Evolutionary conservation across 2,113 vertebrate species (phyloP).

Genomic region (Epinephelus lanceolatus): DNA sequence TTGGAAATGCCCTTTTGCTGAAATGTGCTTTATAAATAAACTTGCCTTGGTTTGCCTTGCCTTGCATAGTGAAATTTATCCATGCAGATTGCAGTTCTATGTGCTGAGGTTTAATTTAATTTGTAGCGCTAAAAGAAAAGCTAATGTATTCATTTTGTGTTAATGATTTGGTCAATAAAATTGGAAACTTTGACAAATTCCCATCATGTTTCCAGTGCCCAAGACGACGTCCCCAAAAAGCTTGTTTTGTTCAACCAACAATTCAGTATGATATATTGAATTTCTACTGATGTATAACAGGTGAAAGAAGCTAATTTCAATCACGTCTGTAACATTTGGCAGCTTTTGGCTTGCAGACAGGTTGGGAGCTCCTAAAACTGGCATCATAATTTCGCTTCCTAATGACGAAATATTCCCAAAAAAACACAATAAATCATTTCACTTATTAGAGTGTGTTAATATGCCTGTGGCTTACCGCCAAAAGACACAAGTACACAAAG

Average conservation of each 20-base stretch:
- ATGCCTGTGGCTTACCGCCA: background rate
- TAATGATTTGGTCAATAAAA: background rate
- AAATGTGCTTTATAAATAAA: no score
- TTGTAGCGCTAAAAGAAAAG: background rate
- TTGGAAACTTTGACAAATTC: no score
- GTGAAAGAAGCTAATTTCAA: background rate
- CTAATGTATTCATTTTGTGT: background rate
- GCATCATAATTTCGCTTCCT: background rate
- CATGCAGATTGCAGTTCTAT: background rate
- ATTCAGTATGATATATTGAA: background rate
- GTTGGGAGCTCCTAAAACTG: no score
- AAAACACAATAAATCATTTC: constrained; percentile 12
- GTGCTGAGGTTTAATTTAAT: background rate
- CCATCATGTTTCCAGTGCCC: background rate
- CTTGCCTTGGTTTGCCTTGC: no score
- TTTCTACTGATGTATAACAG: background rate
- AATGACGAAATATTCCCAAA: background rate
- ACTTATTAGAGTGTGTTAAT: background rate
- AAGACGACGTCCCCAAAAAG: background rate
- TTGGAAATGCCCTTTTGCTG: no score
- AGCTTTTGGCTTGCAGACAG: no score
- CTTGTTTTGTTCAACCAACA: background rate
- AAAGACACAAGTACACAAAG: constrained; percentile 7
- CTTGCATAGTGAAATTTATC: background rate
- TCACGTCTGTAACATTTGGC: no score